A percentile compares a stretch with the other conserved stretches of the same genome.
phyloP scores from a whole-genome alignment of 2,113 vertebrate genomes.

The Istiophorus platypterus region DNA sequence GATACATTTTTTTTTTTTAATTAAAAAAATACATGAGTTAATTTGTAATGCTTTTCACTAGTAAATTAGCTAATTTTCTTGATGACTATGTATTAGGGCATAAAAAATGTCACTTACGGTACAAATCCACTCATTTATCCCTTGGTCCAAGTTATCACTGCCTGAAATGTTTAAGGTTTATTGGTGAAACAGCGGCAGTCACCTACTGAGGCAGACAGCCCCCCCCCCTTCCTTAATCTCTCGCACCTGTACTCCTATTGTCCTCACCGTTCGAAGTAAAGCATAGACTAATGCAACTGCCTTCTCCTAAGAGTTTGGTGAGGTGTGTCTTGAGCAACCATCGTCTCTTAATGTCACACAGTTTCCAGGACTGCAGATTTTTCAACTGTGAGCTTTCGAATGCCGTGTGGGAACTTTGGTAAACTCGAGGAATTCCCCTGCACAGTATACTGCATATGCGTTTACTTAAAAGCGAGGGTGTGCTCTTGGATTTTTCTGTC shows the following conservation, averaged over 20 bases:
- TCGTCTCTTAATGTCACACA: slow-evolving; percentile 48
- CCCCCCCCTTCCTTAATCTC: slow-evolving; percentile 10
- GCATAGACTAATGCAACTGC: slow-evolving; percentile 60
- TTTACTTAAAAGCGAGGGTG: background rate
- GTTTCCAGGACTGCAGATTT: slow-evolving; percentile 42
- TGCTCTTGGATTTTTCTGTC: background rate
- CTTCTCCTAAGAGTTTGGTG: slow-evolving; percentile 50
- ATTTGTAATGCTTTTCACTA: slow-evolving; percentile 8
- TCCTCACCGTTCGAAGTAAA: slow-evolving; percentile 40
- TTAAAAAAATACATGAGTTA: background rate
- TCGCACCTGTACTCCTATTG: slow-evolving; percentile 38
- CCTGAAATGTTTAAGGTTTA: slow-evolving; percentile 16
- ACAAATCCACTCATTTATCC: background rate
- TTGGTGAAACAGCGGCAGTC: slow-evolving; percentile 34
- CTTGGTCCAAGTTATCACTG: background rate
- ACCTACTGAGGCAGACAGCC: slow-evolving; percentile 23
- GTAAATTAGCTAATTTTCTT: slow-evolving; percentile 1
- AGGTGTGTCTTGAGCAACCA: slow-evolving; percentile 54
- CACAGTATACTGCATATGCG: background rate
- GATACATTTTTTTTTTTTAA: no score
- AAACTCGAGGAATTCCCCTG: slow-evolving; percentile 35
- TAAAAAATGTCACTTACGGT: background rate
- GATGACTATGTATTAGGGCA: background rate
- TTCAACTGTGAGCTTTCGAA: slow-evolving; percentile 48
- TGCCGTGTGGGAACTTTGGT: slow-evolving; percentile 30